Evolutionary conservation across 1,140 invertebrate genomes (phyloP), one percentile per base, ranked within the genome.

Genomic region (Drosophila funebris): DNA sequence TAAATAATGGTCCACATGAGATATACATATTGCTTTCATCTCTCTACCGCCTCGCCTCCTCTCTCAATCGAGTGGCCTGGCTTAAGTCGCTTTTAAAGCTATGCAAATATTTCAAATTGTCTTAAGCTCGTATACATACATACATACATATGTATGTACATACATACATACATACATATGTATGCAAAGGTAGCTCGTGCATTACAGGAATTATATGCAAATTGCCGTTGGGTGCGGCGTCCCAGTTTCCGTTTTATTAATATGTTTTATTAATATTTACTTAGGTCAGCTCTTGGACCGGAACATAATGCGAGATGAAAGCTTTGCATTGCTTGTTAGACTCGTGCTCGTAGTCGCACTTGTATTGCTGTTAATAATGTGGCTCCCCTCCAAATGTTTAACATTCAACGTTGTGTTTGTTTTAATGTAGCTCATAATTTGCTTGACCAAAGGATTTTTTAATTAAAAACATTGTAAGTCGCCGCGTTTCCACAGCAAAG

Each of bases 251-350:
- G 61, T 71, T 71, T 87, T 90, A 90, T 90, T 88, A 90, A 90
- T 90, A 90, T 80, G 77, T 84, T 84, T 90, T 90, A 90, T 90
- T 90, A 90, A 90, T 90, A 84, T 90, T 90, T 90, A 90, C 88
- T 90, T 88, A 88, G 88, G 88, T 90, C 88, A 90, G 83, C 36
- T 57, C 18, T 11, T 20, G 44, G 13, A 39, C 61, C 44, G 24
- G n/a, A n/a, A 5, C 48, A 27, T 6, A 41, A 22, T 11, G 37
- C 56, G 27, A 88, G 78, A 87, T 87, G 83, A 88, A 87, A 87
- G 83, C 78, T 83, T 67, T 77, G 73, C 74, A 67, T 76, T 44
- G 37, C 18, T 48, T n/a, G 27, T 16, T 11, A 58, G 31, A 43
- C 41, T 33, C 27, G 22, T n/a, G 22, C 31, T 36, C 14, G n/a